A percentile compares a stretch with the other conserved stretches of the same genome.
These are phyloP conservation scores for Microtus pennsylvanicus DNA, from an alignment of 2,113 vertebrate species.

Conservation along the genomic window DNA sequence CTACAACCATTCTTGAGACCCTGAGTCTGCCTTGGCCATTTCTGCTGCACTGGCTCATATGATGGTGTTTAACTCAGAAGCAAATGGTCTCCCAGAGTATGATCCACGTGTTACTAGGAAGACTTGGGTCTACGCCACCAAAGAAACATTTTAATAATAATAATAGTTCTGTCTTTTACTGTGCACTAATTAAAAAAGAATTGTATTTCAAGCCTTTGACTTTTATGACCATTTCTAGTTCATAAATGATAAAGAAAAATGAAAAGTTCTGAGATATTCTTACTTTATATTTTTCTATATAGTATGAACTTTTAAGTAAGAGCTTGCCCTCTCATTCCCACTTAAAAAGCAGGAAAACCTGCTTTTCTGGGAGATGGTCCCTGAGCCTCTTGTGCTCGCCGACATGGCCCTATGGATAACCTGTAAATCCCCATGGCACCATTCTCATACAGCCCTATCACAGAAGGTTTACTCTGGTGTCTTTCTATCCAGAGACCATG, in stretches of 20 bases:
- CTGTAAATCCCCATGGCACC: not conserved
- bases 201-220: not conserved
- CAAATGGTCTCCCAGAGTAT: not conserved
- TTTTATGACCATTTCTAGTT: slow-evolving; percentile 4
- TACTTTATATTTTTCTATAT: not conserved
- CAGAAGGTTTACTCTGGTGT: not conserved
- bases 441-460: not conserved
- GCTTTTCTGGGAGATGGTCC: not conserved
- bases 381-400: not conserved
- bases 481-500: not conserved
- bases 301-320: slow-evolving; percentile 45
- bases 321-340: not conserved
- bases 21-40: not conserved
- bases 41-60: not conserved
- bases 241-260: slow-evolving; percentile 7
- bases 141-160: slow-evolving; percentile 10
- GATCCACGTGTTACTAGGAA: not conserved
- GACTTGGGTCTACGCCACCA: not conserved
- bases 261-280: not conserved
- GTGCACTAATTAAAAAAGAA: not conserved
- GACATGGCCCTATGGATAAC: not conserved
- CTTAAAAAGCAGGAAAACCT: not conserved
- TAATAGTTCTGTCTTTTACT: slow-evolving; percentile 27
- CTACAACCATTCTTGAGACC: not conserved
- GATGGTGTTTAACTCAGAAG: not conserved